A percentile compares a stretch with the other conserved stretches of the same genome.
Evolutionary conservation across 2,888 invertebrate genomes (phyloP).

Genomic region (Callyntrura guangdongensis): DNA sequence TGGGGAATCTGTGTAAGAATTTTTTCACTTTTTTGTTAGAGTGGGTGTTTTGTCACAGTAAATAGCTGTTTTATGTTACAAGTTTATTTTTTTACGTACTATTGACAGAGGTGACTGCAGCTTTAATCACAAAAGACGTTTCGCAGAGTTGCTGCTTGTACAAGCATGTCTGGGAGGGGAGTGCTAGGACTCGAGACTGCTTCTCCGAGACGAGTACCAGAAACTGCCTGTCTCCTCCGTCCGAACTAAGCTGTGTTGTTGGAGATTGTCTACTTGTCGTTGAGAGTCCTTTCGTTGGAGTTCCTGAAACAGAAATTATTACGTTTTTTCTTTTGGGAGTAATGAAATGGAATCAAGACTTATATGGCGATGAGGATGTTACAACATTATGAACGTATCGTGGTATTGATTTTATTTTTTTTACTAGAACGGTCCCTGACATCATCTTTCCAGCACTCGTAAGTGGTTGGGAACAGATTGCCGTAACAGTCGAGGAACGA

Average conservation of each 20-base stretch:
- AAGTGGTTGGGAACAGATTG: constrained; percentile 95
- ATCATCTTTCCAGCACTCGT: constrained; percentile 97
- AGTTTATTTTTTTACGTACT: too few species aligned
- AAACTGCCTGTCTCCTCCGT: constrained; percentile 93
- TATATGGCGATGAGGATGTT: too few species aligned
- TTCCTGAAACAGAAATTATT: constrained; percentile 84
- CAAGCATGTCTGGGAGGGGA: constrained; percentile 98
- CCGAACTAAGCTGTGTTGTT: constrained; percentile 79
- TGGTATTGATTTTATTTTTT: constrained; percentile 4
- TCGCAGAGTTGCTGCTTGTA: constrained; percentile 97
- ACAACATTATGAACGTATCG: background rate
- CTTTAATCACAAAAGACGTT: constrained; percentile 96
- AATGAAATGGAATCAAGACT: background rate
- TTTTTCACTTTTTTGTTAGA: too few species aligned
- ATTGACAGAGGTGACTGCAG: constrained; percentile 96
- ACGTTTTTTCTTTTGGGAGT: background rate
- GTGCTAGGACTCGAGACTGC: constrained; percentile 96
- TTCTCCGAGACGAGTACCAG: constrained; percentile 97
- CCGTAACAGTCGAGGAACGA: constrained; percentile 98
- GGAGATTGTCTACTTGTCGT: constrained; percentile 80
- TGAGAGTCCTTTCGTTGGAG: constrained; percentile 85
- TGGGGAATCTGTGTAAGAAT: constrained; percentile 93
- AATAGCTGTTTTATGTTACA: too few species aligned
- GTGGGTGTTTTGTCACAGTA: too few species aligned
- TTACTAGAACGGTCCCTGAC: constrained; percentile 86